Base-by-base conservation (phyloP, 1,140 invertebrate genomes). In the Heliconius eleuchia region DNA sequence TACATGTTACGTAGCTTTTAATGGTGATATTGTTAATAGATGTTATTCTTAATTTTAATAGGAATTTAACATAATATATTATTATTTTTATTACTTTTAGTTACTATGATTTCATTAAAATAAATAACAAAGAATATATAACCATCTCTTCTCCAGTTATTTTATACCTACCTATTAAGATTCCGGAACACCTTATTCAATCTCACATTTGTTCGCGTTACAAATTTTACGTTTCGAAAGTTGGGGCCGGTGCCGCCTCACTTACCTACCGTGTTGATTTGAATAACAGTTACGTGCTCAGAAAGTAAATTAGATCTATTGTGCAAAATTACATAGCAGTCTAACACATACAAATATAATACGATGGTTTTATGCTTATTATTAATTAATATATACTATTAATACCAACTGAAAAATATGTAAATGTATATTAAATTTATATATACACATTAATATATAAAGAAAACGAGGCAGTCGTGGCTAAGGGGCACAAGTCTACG, bases 271-370 rank as follows among this genome's bases (percentile, higher is more conserved):
- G 84, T 83, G 82, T 84, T 82, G 79, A 87, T 85, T 87, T 88
- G 84, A 85, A 86, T 89, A 85, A 85, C 84, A 84, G 80, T 82
- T 84, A 84, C 87, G 88, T 88, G 87, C 80, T 72, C 70, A 76
- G 86, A 88, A 87, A 87, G 80, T 82, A 66, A 66, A 78, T 73
- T 34, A 76, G 66, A 80, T 71, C 71, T 23, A 74, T 73, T 79
- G 84, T 82, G 79, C 46, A 55, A 73, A 81, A 75, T 83, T 82
- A 84, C 76, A 84, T 87, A 84, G 82, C 37, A 80, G 39, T 27
- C 76, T 70, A 30, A 39, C 9, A 71, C 66, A 77, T 27, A 16
- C 13, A 11, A 16, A 77, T 34, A 52, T 6, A 77, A 37, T 37
- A 71, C 42, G 34, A 46, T 30, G 8, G n/a, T 42, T 66, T 66